Percentiles rank a stretch among this genome's conserved stretches.
Conservation (phyloP, 2,888 invertebrate species). For the Epinotia brunnichana region DNA sequence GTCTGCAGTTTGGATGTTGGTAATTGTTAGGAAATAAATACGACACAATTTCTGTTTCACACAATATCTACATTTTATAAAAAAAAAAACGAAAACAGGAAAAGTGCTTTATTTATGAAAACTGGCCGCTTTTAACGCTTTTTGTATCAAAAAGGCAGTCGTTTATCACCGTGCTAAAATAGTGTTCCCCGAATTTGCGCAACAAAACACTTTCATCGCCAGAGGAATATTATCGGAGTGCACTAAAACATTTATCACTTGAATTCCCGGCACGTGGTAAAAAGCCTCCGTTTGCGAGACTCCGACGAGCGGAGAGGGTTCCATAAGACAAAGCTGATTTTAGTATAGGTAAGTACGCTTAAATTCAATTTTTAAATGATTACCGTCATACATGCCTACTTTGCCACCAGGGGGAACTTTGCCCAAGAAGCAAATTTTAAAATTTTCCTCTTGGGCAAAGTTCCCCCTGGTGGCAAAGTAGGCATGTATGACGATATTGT, state of each 20-base stretch:
- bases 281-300: constrained; percentile 32
- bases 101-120: constrained; percentile 10
- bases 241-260: constrained; percentile 46
- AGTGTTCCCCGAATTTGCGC: constrained; percentile 29
- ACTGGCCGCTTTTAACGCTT: background rate
- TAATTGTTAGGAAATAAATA: background rate
- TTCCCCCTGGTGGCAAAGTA: no score
- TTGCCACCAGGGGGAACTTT: no score
- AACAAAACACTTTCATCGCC: constrained; percentile 43
- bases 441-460: no score
- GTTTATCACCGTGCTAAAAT: constrained; percentile 26
- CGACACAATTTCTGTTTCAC: constrained; percentile 4
- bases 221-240: constrained; percentile 47
- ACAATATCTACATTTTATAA: background rate
- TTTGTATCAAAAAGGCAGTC: constrained; percentile 15
- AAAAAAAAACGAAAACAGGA: background rate
- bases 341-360: no score
- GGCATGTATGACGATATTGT: no score
- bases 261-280: constrained; percentile 41
- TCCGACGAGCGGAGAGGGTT: constrained; percentile 22
- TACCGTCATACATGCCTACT: no score
- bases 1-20: no score
- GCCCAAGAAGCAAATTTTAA: no score
- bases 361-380: no score
- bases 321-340: constrained; percentile 3